Percentiles rank a stretch among this genome's conserved stretches.
Evolutionary conservation across 2,113 vertebrate genomes (phyloP).

Genomic region (Hippocampus mohnikei): DNA sequence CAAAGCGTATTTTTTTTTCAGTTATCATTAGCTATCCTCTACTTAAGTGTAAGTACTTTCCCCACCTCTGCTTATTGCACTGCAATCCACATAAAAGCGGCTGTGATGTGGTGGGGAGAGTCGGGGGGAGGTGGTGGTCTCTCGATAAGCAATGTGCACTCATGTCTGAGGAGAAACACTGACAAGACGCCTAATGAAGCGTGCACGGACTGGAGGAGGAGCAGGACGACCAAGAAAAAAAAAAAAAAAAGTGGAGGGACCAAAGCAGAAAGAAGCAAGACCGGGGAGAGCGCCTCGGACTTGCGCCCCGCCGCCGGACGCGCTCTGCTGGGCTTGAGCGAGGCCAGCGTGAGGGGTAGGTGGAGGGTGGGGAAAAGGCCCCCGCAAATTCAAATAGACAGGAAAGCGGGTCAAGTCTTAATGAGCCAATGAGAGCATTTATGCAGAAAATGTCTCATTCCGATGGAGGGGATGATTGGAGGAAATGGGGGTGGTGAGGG

Average conservation of each 20-base stretch:
- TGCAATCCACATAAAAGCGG: constrained; percentile 37
- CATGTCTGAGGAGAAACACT: constrained; percentile 90
- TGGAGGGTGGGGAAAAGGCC: constrained; percentile 67
- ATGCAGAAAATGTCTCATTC: constrained; percentile 92
- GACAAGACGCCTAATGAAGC: constrained; percentile 93
- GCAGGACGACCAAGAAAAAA: neutral
- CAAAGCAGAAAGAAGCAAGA: constrained; percentile 1
- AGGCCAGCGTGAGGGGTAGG: constrained; percentile 28
- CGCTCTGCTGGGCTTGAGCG: constrained; percentile 58
- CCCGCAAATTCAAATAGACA: constrained; percentile 96
- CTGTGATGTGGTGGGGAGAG: neutral
- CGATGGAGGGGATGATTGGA: constrained; percentile 86
- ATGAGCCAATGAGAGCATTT: constrained; percentile 98
- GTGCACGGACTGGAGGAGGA: constrained; percentile 72
- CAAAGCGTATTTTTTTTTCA: too few species aligned
- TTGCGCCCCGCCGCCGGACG: constrained; percentile 61
- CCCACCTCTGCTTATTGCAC: constrained; percentile 51
- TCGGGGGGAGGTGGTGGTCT: constrained; percentile 24
- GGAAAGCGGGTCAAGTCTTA: constrained; percentile 91
- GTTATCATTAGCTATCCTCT: too few species aligned
- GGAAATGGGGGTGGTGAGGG: neutral
- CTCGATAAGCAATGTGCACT: constrained; percentile 90
- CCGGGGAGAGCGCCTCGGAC: constrained; percentile 15
- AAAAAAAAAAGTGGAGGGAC: constrained; percentile 66
- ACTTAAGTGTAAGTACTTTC: neutral